Evolutionary conservation across 1,140 invertebrate species (phyloP).

Genomic region (Rhopalosiphum padi): DNA sequence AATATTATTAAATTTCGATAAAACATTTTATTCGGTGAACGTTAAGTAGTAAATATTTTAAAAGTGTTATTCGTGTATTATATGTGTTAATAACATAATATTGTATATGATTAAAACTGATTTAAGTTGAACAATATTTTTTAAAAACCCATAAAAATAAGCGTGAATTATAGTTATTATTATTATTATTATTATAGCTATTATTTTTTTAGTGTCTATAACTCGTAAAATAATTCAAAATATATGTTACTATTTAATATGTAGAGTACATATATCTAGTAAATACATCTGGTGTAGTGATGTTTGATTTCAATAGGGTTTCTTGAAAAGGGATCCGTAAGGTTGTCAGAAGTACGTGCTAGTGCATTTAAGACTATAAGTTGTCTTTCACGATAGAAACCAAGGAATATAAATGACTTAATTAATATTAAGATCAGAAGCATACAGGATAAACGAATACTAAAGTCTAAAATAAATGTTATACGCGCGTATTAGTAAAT

Average conservation of each 20-base stretch:
- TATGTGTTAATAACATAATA: background rate
- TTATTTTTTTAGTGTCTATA: background rate
- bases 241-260: background rate
- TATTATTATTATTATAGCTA: no score
- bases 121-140: background rate
- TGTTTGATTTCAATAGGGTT: slow-evolving; percentile 19
- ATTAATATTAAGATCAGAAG: slow-evolving; percentile 14
- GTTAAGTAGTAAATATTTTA: background rate
- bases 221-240: slow-evolving; percentile 12
- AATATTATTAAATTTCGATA: background rate
- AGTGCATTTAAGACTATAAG: slow-evolving; percentile 34
- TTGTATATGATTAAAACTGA: background rate
- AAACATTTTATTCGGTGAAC: background rate
- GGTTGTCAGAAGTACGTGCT: slow-evolving; percentile 34
- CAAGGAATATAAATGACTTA: slow-evolving; percentile 50
- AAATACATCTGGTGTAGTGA: background rate
- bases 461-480: slow-evolving; percentile 10
- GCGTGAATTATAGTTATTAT: background rate
- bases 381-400: slow-evolving; percentile 39
- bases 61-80: background rate
- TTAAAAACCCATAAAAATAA: background rate
- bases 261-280: no score
- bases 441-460: background rate
- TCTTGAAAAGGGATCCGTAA: slow-evolving; percentile 4
- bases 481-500: background rate